Conservation (phyloP, 2,888 invertebrate genomes). For the Selenia dentaria region DNA sequence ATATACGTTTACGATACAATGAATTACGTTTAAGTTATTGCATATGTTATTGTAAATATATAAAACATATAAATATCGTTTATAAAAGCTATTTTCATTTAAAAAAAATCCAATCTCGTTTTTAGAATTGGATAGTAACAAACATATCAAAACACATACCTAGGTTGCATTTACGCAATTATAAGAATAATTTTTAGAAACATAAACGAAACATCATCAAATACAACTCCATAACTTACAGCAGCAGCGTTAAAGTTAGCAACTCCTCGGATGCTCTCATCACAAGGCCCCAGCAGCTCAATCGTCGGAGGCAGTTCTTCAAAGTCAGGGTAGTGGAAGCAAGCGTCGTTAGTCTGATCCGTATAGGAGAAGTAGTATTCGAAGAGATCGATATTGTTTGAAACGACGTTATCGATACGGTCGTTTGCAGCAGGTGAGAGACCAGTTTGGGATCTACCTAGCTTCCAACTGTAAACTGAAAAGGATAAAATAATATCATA, state of each 20-base stretch:
- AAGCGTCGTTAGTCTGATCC: conserved; percentile 53
- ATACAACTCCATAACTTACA: conserved; percentile 52
- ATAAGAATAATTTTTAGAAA: no score
- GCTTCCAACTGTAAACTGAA: conserved; percentile 72
- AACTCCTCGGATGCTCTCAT: conserved; percentile 50
- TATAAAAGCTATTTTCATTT: no score
- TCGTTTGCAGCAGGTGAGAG: conserved; percentile 45
- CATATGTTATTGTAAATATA: no score
- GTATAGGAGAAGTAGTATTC: conserved; percentile 57
- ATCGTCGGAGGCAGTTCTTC: conserved; percentile 46
- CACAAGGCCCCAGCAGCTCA: conserved; percentile 56
- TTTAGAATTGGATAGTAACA: no score
- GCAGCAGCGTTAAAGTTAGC: conserved; percentile 47
- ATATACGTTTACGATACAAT: no score
- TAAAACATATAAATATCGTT: no score
- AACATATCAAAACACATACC: no score
- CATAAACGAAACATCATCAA: no score
- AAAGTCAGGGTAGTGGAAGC: conserved; percentile 69
- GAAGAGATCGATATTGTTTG: conserved; percentile 51
- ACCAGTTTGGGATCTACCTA: conserved; percentile 51
- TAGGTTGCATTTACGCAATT: no score
- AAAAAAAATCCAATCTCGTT: no score
- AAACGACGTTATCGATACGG: conserved; percentile 47
- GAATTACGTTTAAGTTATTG: no score
- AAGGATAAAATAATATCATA: conserved; percentile 11